A percentile compares a stretch with the other conserved stretches of the same genome.
Evolutionary conservation across 2,113 vertebrate genomes (phyloP).

Genomic region (Cyphomyrus plagiostoma): DNA sequence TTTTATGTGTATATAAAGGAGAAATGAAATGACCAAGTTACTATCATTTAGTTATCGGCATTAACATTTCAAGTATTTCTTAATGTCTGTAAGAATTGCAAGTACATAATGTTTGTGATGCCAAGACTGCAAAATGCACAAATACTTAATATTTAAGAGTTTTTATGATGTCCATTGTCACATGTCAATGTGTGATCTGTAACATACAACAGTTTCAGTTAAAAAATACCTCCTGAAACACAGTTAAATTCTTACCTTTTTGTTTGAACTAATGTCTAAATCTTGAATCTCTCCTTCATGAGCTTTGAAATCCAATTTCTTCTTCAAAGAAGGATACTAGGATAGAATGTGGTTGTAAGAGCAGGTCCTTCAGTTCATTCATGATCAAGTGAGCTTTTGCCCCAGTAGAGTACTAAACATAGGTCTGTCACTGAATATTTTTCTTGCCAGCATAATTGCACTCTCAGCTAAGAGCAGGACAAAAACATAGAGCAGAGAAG

Average conservation of each 20-base stretch:
- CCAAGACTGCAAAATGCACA: not conserved
- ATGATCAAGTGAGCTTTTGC: not conserved
- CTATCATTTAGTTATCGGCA: not conserved
- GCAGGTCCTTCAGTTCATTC: not conserved
- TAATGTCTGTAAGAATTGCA: not conserved
- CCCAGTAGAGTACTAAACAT: not conserved
- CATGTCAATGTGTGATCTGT: not conserved
- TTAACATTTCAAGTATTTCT: not conserved
- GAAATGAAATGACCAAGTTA: not conserved
- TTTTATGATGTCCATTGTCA: not conserved
- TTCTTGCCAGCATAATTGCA: not conserved
- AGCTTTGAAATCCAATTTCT: constrained; percentile 78
- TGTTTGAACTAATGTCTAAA: constrained; percentile 72
- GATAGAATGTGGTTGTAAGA: not conserved
- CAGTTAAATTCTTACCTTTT: constrained; percentile 65
- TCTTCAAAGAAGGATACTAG: constrained; percentile 83
- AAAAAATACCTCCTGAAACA: not conserved
- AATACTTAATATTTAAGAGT: not conserved
- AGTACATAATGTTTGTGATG: not conserved
- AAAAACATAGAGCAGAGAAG: not conserved
- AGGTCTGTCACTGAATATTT: not conserved
- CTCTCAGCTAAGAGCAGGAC: not conserved
- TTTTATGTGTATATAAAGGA: not conserved
- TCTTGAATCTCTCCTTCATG: constrained; percentile 86
- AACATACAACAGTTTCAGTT: not conserved